Evolutionary conservation across 2,113 vertebrate genomes (phyloP).

Genomic region (Cryptotis parvus): DNA sequence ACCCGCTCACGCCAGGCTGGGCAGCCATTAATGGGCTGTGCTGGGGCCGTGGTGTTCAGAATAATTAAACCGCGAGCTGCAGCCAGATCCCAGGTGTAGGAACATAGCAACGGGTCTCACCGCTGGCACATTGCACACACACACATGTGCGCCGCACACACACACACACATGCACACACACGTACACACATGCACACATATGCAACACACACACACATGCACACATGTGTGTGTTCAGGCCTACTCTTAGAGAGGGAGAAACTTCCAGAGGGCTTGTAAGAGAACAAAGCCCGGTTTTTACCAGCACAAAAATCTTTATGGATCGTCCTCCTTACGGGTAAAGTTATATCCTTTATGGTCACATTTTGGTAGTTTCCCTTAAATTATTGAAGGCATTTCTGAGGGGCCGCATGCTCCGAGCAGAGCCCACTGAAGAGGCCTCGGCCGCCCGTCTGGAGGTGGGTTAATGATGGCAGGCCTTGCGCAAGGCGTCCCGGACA

Average conservation of each 20-base stretch:
- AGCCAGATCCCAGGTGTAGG: conserved; percentile 35
- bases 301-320: conserved; percentile 83
- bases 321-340: conserved; percentile 83
- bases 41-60: conserved; percentile 47
- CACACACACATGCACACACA: neutral
- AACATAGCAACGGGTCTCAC: neutral
- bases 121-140: neutral
- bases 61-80: conserved; percentile 73
- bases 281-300: conserved; percentile 75
- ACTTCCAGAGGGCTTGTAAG: conserved; percentile 75
- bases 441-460: conserved; percentile 86
- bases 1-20: conserved; percentile 37
- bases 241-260: neutral
- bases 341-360: conserved; percentile 88
- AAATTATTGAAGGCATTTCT: conserved; percentile 89
- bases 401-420: conserved; percentile 81
- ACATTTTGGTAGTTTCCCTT: conserved; percentile 87
- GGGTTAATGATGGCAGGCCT: conserved; percentile 88
- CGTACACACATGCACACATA: too few relatives aligned
- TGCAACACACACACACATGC: neutral
- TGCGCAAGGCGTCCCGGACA: conserved; percentile 86
- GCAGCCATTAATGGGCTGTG: conserved; percentile 65
- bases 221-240: neutral
- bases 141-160: too few relatives aligned
- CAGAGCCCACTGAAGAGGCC: conserved; percentile 82